Evolutionary conservation across 1,140 invertebrate genomes (phyloP).

Genomic region (Drosophila ambigua): DNA sequence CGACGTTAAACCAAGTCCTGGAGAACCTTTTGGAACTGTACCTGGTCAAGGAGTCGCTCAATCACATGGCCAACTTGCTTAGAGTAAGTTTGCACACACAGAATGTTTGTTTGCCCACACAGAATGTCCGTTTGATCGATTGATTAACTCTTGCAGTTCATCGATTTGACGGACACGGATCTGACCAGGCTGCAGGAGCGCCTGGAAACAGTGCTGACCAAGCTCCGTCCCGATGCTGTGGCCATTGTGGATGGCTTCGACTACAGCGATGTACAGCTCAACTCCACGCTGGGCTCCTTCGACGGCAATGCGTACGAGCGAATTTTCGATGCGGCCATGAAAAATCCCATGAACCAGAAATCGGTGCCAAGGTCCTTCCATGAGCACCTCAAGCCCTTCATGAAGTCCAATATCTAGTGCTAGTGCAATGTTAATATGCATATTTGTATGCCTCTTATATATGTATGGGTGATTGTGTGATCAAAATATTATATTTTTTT

Average conservation of each 20-base stretch:
- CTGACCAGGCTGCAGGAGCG: constrained; percentile 87
- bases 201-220: constrained; percentile 88
- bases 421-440: neutral
- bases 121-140: neutral
- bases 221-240: constrained; percentile 93
- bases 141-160: constrained; percentile 86
- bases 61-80: constrained; percentile 90
- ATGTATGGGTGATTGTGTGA: too few relatives aligned
- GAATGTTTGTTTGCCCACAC: too few relatives aligned
- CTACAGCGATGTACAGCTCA: constrained; percentile 90
- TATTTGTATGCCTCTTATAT: neutral
- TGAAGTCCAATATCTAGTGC: constrained; percentile 88
- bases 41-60: constrained; percentile 89
- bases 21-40: constrained; percentile 90
- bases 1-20: constrained; percentile 86
- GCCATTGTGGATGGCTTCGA: constrained; percentile 96
- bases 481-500: constrained; percentile 4
- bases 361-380: constrained; percentile 90
- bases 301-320: constrained; percentile 96
- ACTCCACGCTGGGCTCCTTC: constrained; percentile 92
- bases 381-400: constrained; percentile 90
- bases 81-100: constrained; percentile 85
- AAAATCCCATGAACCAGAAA: constrained; percentile 92
- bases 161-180: constrained; percentile 86
- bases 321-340: constrained; percentile 92